Conservation (phyloP, 2,797 vertebrate genomes). For the Pristis pectinata region DNA sequence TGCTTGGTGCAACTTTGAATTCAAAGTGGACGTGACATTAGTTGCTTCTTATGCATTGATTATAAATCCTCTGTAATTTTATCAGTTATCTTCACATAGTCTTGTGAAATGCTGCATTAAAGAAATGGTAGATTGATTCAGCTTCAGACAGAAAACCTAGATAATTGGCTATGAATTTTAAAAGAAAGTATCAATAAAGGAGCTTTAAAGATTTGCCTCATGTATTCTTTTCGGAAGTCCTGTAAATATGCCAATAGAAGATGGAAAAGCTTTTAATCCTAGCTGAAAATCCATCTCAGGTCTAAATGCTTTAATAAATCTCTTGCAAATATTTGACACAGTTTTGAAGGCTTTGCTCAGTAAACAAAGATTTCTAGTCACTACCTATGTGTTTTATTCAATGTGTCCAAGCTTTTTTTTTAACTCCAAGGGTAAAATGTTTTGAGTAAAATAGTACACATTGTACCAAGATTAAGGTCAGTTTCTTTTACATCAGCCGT, state of each 20-base stretch:
- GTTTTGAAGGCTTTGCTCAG: not conserved
- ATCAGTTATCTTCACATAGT: not conserved
- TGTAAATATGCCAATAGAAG: not conserved
- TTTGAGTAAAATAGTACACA: not conserved
- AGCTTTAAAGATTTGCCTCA: not conserved
- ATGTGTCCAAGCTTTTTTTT: not conserved
- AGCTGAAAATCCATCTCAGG: not conserved
- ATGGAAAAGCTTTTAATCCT: not conserved
- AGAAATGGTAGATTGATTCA: not conserved
- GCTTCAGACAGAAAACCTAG: not conserved
- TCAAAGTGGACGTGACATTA: not conserved
- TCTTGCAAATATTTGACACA: not conserved
- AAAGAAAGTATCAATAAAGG: not conserved
- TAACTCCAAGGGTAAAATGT: not conserved
- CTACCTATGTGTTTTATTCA: not conserved
- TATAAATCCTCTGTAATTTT: not conserved
- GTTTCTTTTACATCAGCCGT: not conserved
- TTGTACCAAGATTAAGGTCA: not conserved
- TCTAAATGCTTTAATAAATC: not conserved
- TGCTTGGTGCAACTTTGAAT: not conserved
- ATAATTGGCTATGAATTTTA: slow-evolving; percentile 23
- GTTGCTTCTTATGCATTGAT: not conserved
- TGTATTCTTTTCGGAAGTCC: not conserved
- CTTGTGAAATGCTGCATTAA: not conserved
- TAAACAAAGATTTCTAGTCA: not conserved